Evolutionary conservation across 2,888 invertebrate species (phyloP).

Genomic region (Phortica okadai): DNA sequence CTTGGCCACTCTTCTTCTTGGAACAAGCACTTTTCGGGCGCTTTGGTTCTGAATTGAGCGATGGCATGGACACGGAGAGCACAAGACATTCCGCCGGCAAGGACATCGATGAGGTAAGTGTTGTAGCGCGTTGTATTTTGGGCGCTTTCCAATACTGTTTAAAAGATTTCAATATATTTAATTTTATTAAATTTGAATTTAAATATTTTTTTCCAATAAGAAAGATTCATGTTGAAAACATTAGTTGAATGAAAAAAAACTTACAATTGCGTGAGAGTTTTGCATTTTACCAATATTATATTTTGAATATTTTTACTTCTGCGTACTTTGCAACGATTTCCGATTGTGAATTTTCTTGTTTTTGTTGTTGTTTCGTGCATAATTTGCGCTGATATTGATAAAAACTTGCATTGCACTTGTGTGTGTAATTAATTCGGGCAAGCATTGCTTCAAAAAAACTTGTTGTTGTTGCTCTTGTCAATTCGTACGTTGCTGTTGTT

Average conservation of each 20-base stretch:
- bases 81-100: conserved; percentile 77
- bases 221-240: conserved; percentile 26
- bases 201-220: conserved; percentile 15
- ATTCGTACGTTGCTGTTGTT: conserved; percentile 10
- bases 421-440: neutral
- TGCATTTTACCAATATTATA: conserved; percentile 18
- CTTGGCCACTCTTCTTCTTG: conserved; percentile 73
- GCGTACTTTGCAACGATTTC: neutral
- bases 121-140: conserved; percentile 74
- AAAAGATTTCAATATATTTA: conserved; percentile 5
- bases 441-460: neutral
- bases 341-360: neutral
- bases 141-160: conserved; percentile 74
- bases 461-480: conserved; percentile 8
- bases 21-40: conserved; percentile 75
- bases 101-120: conserved; percentile 76
- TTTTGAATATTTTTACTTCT: neutral
- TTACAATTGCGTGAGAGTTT: conserved; percentile 18
- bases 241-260: conserved; percentile 22
- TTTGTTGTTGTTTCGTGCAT: conserved; percentile 1
- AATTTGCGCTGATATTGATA: neutral
- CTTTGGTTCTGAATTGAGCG: conserved; percentile 72
- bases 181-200: conserved; percentile 21
- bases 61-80: conserved; percentile 76
- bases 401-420: conserved; percentile 12